A percentile compares a stretch with the other conserved stretches of the same genome.
phyloP scores from a whole-genome alignment of 2,113 vertebrate genomes.

The Diadophis punctatus region DNA sequence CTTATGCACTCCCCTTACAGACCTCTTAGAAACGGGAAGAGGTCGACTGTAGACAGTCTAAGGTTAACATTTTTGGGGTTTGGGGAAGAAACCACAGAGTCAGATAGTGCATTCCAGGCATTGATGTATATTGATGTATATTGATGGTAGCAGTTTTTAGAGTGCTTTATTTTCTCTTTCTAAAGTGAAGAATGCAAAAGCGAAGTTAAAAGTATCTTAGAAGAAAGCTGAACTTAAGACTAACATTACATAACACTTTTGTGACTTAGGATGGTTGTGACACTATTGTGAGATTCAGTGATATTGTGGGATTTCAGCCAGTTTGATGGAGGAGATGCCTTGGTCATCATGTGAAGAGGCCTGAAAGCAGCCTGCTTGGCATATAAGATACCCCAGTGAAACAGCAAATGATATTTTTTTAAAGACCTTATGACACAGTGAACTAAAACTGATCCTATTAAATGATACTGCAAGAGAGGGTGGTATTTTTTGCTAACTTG shows the following conservation, averaged over 20 bases:
- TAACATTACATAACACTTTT: background rate
- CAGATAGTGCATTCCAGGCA: no score
- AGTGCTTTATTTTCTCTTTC: background rate
- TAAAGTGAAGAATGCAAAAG: background rate
- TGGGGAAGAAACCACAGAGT: no score
- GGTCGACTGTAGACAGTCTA: no score
- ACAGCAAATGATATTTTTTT: background rate
- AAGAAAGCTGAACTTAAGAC: background rate
- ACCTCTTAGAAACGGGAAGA: no score
- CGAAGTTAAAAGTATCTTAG: background rate
- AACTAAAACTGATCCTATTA: background rate
- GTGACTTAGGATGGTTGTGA: background rate
- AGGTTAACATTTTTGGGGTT: no score
- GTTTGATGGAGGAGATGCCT: background rate
- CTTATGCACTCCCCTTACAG: no score
- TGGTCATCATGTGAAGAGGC: background rate
- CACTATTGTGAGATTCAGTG: background rate
- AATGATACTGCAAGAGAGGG: background rate
- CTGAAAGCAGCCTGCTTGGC: background rate
- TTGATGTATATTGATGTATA: no score
- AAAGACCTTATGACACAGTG: background rate
- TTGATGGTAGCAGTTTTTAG: background rate
- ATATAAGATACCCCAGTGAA: background rate
- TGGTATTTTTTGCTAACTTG: background rate
- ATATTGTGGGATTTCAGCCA: background rate